phyloP scores from a whole-genome alignment of 2,888 invertebrate genomes.

The Caenorhabditis japonica region DNA sequence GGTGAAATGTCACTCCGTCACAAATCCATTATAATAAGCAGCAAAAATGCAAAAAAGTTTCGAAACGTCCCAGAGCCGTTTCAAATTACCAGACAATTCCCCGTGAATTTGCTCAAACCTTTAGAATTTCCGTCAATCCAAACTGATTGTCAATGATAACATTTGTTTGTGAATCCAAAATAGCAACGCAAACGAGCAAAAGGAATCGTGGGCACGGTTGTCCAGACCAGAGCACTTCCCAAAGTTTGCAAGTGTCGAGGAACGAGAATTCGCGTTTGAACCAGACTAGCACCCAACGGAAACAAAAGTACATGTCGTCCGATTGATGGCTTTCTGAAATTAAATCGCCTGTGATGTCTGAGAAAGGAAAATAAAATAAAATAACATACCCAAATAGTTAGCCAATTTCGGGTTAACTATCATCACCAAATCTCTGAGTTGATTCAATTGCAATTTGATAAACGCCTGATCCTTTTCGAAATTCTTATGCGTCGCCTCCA shows the following conservation, averaged over 20 bases:
- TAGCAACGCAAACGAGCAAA: constrained; percentile 90
- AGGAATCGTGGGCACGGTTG: constrained; percentile 95
- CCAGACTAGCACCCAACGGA: constrained; percentile 95
- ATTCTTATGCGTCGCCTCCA: constrained; percentile 92
- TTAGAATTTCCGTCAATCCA: constrained; percentile 95
- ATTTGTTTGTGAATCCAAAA: constrained; percentile 90
- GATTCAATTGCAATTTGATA: constrained; percentile 92
- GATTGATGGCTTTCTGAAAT: constrained; percentile 85
- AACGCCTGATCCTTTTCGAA: constrained; percentile 97
- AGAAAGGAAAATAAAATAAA: constrained; percentile 1
- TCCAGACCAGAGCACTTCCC: constrained; percentile 86
- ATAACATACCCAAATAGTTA: constrained; percentile 83
- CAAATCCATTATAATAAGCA: too few species aligned
- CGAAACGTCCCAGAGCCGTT: too few species aligned
- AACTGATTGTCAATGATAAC: constrained; percentile 91
- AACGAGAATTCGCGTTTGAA: constrained; percentile 94
- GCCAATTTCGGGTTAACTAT: constrained; percentile 89
- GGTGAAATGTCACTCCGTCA: too few species aligned
- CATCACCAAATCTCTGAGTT: constrained; percentile 86
- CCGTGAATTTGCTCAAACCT: too few species aligned
- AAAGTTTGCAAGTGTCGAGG: constrained; percentile 87
- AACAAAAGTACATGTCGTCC: constrained; percentile 98
- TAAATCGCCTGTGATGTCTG: background rate
- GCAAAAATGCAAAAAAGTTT: too few species aligned
- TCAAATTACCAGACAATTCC: too few species aligned